Conservation (phyloP, 2,113 vertebrate species). For the Lates calcarifer region DNA sequence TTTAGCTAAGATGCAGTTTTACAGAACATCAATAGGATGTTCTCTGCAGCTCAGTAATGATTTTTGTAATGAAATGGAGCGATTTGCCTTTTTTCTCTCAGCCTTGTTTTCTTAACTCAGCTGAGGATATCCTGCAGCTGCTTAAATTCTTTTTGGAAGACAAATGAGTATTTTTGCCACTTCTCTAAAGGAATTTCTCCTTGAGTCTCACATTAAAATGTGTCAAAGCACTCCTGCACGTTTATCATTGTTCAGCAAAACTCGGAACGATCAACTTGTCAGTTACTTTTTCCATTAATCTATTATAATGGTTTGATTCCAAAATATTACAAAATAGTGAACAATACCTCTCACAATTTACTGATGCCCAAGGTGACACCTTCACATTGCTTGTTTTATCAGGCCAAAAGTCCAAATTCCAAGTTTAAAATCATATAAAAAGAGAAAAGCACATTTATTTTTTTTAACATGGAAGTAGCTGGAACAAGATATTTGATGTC, state of each 20-base stretch:
- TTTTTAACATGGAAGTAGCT: too few species aligned
- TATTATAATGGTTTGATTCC: neutral
- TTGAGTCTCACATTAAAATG: neutral
- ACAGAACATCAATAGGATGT: conserved; percentile 1
- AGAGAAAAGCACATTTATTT: too few species aligned
- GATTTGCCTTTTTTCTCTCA: neutral
- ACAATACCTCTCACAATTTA: neutral
- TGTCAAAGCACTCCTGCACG: neutral
- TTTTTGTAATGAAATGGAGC: conserved; percentile 2
- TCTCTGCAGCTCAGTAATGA: neutral
- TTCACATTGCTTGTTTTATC: too few species aligned
- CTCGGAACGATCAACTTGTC: neutral
- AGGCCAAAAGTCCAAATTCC: too few species aligned
- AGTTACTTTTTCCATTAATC: neutral
- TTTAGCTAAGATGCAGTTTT: neutral
- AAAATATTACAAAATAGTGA: neutral
- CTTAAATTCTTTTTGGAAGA: neutral
- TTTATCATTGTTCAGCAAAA: neutral
- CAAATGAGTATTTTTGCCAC: neutral
- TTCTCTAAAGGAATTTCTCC: neutral
- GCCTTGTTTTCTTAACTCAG: neutral
- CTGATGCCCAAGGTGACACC: too few species aligned
- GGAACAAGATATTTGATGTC: too few species aligned
- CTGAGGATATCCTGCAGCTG: neutral
- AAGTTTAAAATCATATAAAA: too few species aligned